Evolutionary conservation across 2,113 vertebrate genomes (phyloP).

Genomic region (Mirounga angustirostris): DNA sequence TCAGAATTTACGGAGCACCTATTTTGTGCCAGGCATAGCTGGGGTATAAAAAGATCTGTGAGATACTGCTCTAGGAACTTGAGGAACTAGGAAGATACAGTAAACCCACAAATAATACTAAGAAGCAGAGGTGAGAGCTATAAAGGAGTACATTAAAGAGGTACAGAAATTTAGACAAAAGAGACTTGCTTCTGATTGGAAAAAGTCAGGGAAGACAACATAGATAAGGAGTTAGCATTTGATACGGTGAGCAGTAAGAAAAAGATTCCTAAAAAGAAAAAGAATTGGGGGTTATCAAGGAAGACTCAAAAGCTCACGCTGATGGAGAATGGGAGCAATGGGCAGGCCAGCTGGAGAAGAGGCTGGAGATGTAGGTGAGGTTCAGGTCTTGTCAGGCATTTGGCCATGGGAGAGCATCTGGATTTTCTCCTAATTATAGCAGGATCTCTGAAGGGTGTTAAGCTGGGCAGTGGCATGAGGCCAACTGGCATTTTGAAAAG

Average conservation of each 20-base stretch:
- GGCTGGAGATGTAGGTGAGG: neutral
- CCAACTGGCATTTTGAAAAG: neutral
- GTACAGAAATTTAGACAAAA: neutral
- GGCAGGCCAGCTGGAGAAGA: neutral
- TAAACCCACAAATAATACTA: neutral
- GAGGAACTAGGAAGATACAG: neutral
- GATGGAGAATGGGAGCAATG: neutral
- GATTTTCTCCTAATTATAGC: neutral
- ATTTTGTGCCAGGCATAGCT: neutral
- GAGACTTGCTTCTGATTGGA: neutral
- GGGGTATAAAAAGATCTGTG: neutral
- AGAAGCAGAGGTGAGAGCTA: neutral
- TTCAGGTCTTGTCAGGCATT: neutral
- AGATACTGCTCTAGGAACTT: neutral
- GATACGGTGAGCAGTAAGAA: neutral
- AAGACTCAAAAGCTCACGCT: neutral
- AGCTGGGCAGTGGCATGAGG: neutral
- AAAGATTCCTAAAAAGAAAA: neutral
- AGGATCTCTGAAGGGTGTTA: neutral
- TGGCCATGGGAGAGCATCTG: neutral
- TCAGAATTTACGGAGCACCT: conserved; percentile 39
- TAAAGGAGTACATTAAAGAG: neutral
- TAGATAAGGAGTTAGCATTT: neutral
- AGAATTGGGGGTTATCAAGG: neutral
- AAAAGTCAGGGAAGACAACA: neutral